Base-by-base conservation (phyloP, 2,797 vertebrate genomes). In the Gymnoscopelus microlampas region DNA sequence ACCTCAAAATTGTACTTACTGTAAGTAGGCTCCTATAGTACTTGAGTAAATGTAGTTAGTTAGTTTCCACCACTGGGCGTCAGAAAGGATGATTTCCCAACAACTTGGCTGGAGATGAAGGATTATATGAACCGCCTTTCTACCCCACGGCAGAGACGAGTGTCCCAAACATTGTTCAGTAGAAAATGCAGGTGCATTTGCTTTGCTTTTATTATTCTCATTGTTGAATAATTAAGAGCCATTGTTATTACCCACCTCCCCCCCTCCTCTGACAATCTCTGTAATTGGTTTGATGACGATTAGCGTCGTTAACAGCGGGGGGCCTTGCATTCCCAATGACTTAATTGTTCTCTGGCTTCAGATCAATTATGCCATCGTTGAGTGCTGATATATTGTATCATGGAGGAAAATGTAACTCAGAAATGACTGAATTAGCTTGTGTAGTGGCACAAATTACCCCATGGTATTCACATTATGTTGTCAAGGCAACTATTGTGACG, bases 221-320 rank as follows among this genome's bases (percentile, higher is more conserved):
- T 81, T 78, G 84, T 71, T 85, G 82, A 88, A 89, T 89, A 89
- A 90, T 91, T 87, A 88, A 87, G 83, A 85, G 80, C 70, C 70
- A 79, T 87, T 87, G 82, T 86, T 87, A 74, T 85, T 85, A 83
- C 75, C 35, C 35, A 5, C 35, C 62, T 49, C 49, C 77, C 84
- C 84, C 80, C 84, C 77, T 70, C 66, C 82, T 60, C 66, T 89
- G 89, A 91, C 86, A 84, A 87, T 59, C n/a, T 81, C 81, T 81
- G 89, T 91, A 44, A 89, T 88, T 92, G 85, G 88, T 83, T 85
- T 83, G 83, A 79, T 89, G 83, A 83, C 88, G 82, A 91, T 91
- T 81, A 89, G 67, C 58, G 5, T 44, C n/a, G 5, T 35, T 77
- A 83, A 81, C 68, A 14, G 73, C 23, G 55, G 50, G 70, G 66